These are phyloP conservation scores for Tipula helvola DNA, from an alignment of 2,888 invertebrate genomes.

Conservation along the genomic window DNA sequence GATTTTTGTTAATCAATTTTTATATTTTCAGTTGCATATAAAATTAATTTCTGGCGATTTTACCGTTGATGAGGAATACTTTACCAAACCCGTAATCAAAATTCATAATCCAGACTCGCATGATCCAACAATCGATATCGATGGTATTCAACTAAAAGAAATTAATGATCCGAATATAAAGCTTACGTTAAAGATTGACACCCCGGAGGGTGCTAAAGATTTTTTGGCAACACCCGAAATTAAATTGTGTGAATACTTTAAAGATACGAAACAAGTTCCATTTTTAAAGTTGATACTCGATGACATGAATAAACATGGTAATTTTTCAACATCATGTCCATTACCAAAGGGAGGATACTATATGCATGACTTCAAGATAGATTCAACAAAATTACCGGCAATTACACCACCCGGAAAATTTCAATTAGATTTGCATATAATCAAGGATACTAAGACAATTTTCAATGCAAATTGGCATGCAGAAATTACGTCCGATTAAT, in stretches of 20 bases:
- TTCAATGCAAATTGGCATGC: neutral
- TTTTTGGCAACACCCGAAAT: neutral
- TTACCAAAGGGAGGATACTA: neutral
- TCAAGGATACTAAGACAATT: neutral
- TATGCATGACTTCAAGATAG: neutral
- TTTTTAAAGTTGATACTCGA: neutral
- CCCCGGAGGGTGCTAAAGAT: neutral
- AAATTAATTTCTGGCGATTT: neutral
- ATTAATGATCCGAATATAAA: neutral
- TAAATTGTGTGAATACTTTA: neutral
- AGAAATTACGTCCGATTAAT: neutral
- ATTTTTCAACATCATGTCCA: neutral
- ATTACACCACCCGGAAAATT: neutral
- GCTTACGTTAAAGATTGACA: neutral
- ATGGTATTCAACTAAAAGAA: neutral
- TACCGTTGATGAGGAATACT: neutral
- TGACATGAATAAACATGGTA: neutral
- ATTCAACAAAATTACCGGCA: neutral
- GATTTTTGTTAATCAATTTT: neutral
- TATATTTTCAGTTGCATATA: neutral
- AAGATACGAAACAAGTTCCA: neutral
- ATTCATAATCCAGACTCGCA: neutral
- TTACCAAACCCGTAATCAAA: neutral
- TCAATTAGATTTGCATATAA: neutral
- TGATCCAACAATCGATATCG: neutral